Evolutionary conservation across 2,888 invertebrate species (phyloP).

Genomic region (Stenurella melanura): DNA sequence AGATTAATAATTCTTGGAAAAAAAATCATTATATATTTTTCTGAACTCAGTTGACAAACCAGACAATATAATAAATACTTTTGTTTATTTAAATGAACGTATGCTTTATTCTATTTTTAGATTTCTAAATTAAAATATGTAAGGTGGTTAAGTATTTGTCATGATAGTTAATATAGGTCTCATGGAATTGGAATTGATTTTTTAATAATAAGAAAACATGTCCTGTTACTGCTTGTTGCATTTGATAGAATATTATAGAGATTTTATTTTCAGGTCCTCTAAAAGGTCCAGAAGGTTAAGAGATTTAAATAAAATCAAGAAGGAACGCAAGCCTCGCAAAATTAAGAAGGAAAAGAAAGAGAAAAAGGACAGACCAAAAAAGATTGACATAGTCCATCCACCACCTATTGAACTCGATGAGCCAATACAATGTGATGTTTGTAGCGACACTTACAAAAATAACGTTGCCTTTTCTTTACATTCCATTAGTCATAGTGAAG

Average conservation of each 20-base stretch:
- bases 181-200: slow-evolving; percentile 1
- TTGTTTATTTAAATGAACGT: background rate
- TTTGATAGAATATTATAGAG: slow-evolving; percentile 24
- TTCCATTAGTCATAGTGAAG: slow-evolving; percentile 64
- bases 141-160: background rate
- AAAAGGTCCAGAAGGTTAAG: slow-evolving; percentile 10
- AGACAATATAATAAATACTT: too few relatives aligned
- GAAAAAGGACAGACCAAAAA: slow-evolving; percentile 37
- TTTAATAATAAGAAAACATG: background rate
- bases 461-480: slow-evolving; percentile 66
- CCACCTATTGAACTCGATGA: slow-evolving; percentile 62
- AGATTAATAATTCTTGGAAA: background rate
- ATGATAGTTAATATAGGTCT: background rate
- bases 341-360: slow-evolving; percentile 33
- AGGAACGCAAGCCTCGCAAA: slow-evolving; percentile 29
- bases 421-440: slow-evolving; percentile 67
- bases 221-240: background rate
- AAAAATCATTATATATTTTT: too few relatives aligned
- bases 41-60: too few relatives aligned
- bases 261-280: slow-evolving; percentile 35
- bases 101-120: background rate
- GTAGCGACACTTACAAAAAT: slow-evolving; percentile 65
- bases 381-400: slow-evolving; percentile 49
- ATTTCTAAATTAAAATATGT: slow-evolving; percentile 5
- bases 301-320: slow-evolving; percentile 36